Evolutionary conservation across 1,140 invertebrate species (phyloP), one percentile per base, ranked within the genome.

Genomic region (Achroia grisella): DNA sequence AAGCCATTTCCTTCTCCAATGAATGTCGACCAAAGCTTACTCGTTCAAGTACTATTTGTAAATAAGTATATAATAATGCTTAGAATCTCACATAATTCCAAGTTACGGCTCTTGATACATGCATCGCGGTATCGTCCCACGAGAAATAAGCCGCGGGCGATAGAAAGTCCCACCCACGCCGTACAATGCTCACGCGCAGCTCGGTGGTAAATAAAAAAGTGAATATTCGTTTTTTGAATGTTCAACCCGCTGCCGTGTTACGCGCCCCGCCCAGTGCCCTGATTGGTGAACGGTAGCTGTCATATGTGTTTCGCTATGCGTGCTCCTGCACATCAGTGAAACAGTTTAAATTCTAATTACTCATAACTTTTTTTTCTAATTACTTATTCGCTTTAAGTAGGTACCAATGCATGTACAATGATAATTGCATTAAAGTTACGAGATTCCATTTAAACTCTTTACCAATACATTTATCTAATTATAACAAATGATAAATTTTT

Each of bases 81-180:
- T 23, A 23, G 17, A 23, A 23, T 37, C 35, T 11, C 14, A 45
- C 44, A 30, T 45, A 45, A 45, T 30, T 42, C 29, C 17, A 23
- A 23, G 17, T 23, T 23, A 42, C 10, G 17, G 29, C 36, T 14
- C 11, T 4, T 35, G 29, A 42, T 42, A 42, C 39, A 14, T 35
- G 13, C 3, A 42, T 35, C 3, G 31, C 8, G 10, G 32, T 13
- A 10, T 31, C 55, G 44, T 71, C 66, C 72, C 70, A 78, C 65
- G 65, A 72, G 64, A 76, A 65, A 23, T 23, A 23, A 62, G 62
- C 70, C 70, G 56, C 57, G 50, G 67, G 75, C 64, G 53, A 56
- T 73, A 81, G 79, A 83, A 80, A 83, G 75, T 81, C 69, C 72
- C 75, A 68, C 79, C 77, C 67, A 80, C 73, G 67, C 52, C 17